These are phyloP conservation scores for Astropecten irregularis DNA, from an alignment of 53 echinoderm and acorn worm genomes.

Conservation along the genomic window DNA sequence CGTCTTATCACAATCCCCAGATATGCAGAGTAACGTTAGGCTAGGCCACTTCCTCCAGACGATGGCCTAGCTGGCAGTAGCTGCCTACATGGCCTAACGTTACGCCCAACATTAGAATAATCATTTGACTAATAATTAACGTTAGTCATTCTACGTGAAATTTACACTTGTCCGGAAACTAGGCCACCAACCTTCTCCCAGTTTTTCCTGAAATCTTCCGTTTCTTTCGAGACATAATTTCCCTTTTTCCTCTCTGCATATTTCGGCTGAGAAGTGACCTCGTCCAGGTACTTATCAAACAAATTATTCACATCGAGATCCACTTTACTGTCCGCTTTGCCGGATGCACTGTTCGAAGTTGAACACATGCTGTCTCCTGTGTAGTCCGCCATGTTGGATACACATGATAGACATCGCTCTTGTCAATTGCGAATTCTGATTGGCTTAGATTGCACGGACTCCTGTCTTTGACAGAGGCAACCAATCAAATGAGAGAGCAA, in stretches of 20 bases:
- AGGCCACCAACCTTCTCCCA: slow-evolving; percentile 38
- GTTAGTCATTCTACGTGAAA: no score
- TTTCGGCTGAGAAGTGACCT: slow-evolving; percentile 38
- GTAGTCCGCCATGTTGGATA: slow-evolving; percentile 41
- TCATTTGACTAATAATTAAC: no score
- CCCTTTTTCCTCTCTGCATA: slow-evolving; percentile 5
- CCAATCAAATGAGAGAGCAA: background rate
- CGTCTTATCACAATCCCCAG: no score
- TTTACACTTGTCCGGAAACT: slow-evolving; percentile 20
- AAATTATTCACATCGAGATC: background rate
- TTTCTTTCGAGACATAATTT: background rate
- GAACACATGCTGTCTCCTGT: background rate
- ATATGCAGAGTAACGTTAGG: no score
- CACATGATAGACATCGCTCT: background rate
- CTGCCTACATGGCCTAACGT: no score
- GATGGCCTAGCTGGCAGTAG: no score
- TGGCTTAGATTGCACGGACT: background rate
- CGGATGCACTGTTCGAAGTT: background rate
- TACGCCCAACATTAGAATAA: no score
- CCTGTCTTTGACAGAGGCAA: background rate
- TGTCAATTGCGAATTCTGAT: background rate
- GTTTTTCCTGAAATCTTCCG: slow-evolving; percentile 15
- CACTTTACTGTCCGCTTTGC: background rate
- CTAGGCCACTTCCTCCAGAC: no score
- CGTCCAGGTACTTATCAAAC: slow-evolving; percentile 35